phyloP scores from a whole-genome alignment of 2,888 invertebrate species.

The Odontothrips loti region DNA sequence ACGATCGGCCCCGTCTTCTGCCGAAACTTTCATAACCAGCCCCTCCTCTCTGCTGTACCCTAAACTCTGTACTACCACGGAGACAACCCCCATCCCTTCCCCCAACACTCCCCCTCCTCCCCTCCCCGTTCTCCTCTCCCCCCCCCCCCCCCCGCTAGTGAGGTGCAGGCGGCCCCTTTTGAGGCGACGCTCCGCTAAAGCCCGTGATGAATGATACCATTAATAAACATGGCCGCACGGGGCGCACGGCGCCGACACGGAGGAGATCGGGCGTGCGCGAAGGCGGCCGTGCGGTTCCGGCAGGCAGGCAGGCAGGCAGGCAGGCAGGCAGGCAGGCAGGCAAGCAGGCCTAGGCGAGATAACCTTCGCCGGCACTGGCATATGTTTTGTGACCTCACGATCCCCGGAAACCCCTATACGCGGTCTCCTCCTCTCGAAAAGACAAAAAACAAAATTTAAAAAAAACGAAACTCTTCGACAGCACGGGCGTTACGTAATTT shows the following conservation, averaged over 20 bases:
- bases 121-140: conserved; percentile 18
- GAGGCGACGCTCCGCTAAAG: not conserved
- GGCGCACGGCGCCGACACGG: conserved; percentile 25
- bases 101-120: conserved; percentile 11
- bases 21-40: not conserved
- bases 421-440: too few species aligned
- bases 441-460: too few species aligned
- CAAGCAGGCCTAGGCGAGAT: conserved; percentile 15
- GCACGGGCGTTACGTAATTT: too few species aligned
- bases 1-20: too few species aligned
- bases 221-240: conserved; percentile 30
- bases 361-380: too few species aligned
- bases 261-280: not conserved
- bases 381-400: too few species aligned
- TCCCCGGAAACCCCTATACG: too few species aligned
- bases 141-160: not conserved
- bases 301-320: not conserved
- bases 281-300: conserved; percentile 10
- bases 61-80: too few species aligned
- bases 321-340: not conserved
- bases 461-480: too few species aligned
- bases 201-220: conserved; percentile 30
- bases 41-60: conserved; percentile 29
- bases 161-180: conserved; percentile 22
- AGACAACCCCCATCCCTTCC: conserved; percentile 27